phyloP scores from a whole-genome alignment of 2,888 invertebrate genomes.

The Spodoptera exigua region DNA sequence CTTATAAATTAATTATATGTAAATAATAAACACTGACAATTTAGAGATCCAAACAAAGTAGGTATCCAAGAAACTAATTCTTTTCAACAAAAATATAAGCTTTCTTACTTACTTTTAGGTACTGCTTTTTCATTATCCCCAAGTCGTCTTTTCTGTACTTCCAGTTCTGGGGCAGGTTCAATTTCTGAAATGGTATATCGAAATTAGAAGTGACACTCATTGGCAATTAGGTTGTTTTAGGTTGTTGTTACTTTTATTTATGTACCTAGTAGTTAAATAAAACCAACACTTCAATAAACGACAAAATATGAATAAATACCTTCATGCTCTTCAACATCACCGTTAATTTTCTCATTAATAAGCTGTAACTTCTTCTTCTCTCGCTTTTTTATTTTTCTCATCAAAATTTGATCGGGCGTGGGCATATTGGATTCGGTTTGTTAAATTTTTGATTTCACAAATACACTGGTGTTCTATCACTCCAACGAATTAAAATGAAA shows the following conservation, averaged over 20 bases:
- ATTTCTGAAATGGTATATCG: conserved; percentile 50
- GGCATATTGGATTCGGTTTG: conserved; percentile 81
- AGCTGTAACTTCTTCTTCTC: conserved; percentile 92
- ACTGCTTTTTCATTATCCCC: conserved; percentile 58
- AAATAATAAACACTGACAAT: no score
- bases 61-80: no score
- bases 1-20: no score
- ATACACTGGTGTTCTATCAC: conserved; percentile 4
- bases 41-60: no score
- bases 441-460: conserved; percentile 18
- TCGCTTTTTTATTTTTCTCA: conserved; percentile 94
- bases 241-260: no score
- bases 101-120: conserved; percentile 78
- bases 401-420: conserved; percentile 92
- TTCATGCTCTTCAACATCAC: conserved; percentile 56
- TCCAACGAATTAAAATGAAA: no score
- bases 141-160: conserved; percentile 70
- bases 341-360: conserved; percentile 84
- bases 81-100: no score
- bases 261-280: no score
- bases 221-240: no score
- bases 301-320: conserved; percentile 57
- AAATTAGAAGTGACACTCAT: background rate
- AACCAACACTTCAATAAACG: no score
- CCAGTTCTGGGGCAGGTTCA: conserved; percentile 31